Evolutionary conservation across 2,113 vertebrate genomes (phyloP).

Genomic region (Phoxinus phoxinus): DNA sequence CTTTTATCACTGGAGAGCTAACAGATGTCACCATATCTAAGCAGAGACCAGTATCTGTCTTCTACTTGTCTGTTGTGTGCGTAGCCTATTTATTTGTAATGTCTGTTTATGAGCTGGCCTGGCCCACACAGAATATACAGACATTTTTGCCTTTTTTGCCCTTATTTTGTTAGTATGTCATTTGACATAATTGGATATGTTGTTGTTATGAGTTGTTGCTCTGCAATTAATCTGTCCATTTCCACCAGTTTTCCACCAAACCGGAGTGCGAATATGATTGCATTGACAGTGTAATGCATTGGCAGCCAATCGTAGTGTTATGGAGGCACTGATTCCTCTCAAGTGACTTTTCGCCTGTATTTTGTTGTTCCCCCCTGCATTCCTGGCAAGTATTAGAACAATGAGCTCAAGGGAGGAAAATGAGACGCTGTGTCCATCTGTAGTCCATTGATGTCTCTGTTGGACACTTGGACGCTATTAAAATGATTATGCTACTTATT

Average conservation of each 20-base stretch:
- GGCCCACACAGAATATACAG: conserved; percentile 18
- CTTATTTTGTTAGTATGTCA: neutral
- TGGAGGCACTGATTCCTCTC: neutral
- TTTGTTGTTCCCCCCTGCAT: neutral
- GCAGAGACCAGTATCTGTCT: conserved; percentile 36
- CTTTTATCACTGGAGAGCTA: conserved; percentile 21
- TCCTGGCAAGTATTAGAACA: neutral
- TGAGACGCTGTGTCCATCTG: neutral
- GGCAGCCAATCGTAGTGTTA: neutral
- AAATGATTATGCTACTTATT: neutral
- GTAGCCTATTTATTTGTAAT: neutral
- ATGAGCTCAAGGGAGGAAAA: neutral
- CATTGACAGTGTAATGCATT: neutral
- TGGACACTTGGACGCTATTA: neutral
- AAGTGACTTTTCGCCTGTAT: neutral
- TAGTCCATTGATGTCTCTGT: neutral
- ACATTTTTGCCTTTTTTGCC: neutral
- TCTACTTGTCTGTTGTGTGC: neutral
- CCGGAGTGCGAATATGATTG: neutral
- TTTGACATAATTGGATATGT: neutral
- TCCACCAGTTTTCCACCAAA: no score
- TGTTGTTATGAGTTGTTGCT: neutral
- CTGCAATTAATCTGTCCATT: neutral
- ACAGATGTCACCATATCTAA: conserved; percentile 47
- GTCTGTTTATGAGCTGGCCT: neutral